Conservation (phyloP, 2,797 vertebrate species). For the Bufotes viridis region DNA sequence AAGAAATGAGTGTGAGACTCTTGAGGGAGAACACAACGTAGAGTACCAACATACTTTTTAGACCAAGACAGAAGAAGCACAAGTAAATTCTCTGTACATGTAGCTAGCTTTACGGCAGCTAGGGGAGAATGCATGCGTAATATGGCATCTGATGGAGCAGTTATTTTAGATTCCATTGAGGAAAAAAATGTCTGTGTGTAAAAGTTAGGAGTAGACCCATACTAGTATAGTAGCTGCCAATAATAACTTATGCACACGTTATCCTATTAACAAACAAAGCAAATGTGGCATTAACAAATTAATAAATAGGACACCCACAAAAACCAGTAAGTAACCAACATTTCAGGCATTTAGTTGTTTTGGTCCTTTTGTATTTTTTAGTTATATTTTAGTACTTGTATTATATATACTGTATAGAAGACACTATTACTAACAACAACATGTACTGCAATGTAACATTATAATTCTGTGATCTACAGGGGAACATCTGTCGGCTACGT, state of each 20-base stretch:
- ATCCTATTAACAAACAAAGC: too few species aligned
- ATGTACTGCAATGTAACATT: not conserved
- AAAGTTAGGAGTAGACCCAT: too few species aligned
- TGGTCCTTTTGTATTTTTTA: not conserved
- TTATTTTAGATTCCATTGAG: too few species aligned
- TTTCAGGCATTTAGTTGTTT: too few species aligned
- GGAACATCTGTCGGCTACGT: conserved; percentile 84
- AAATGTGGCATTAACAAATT: too few species aligned
- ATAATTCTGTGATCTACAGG: conserved; percentile 73
- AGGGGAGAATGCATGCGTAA: not conserved
- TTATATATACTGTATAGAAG: not conserved
- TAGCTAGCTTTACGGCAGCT: not conserved
- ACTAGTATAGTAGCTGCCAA: too few species aligned
- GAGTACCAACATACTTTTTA: too few species aligned
- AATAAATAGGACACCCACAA: too few species aligned
- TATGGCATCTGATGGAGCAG: too few species aligned
- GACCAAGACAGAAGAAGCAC: not conserved
- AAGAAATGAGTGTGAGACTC: not conserved
- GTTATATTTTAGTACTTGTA: not conserved
- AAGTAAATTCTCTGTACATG: not conserved
- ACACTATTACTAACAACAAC: not conserved
- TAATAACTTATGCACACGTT: too few species aligned
- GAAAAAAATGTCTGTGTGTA: too few species aligned
- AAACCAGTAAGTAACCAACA: too few species aligned
- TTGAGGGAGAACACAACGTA: not conserved